Evolutionary conservation across 2,113 vertebrate species (phyloP), one percentile per base, ranked within the genome.

Genomic region (Tenrec ecaudatus): DNA sequence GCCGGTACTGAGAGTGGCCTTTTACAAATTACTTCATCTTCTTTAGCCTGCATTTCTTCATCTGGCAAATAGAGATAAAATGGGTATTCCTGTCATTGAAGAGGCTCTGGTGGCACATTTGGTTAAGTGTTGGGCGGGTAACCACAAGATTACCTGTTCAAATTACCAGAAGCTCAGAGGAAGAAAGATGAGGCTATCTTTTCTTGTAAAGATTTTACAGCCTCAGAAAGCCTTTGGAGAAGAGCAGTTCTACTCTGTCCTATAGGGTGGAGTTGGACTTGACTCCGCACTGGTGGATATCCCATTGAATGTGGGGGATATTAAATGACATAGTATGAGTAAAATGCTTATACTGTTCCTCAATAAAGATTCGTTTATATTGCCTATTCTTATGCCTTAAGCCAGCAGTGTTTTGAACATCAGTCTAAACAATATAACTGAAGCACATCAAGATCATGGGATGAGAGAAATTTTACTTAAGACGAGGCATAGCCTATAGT

Each of bases 321-420:
- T 71, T 86, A 83, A 88, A 73, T 90, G 76, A 73, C 29, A 36
- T 53, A 64, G 8, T 82, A 25, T 71, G 17, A 77, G 8, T 90
- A 86, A 86, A 90, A 83, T 88, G 14, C 36, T 71, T 85, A 58
- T 22, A 57, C 27, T 71, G 40, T 15, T 57, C 25, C 31, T 94
- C 58, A 90, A 43, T 86, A 92, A 86, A 78, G 76, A 90, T 36
- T 79, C 25, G 31, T 57, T 90, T 91, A n/a, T 91, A 86, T 83
- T 92, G 66, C 69, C 79, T 82, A 38, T 78, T 80, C 75, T 82
- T 89, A 69, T 60, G 66, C 3, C 89, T 27, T 6, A 76, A 89
- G 36, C 14, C 85, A 86, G 38, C 73, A 79, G 64, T 86, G 33
- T 53, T 93, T 93, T 89, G 58, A 60, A 62, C 36, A 80, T 6